These are phyloP conservation scores for Actinia equina DNA, from an alignment of 64 coral and sea anemone genomes.

Conservation along the genomic window DNA sequence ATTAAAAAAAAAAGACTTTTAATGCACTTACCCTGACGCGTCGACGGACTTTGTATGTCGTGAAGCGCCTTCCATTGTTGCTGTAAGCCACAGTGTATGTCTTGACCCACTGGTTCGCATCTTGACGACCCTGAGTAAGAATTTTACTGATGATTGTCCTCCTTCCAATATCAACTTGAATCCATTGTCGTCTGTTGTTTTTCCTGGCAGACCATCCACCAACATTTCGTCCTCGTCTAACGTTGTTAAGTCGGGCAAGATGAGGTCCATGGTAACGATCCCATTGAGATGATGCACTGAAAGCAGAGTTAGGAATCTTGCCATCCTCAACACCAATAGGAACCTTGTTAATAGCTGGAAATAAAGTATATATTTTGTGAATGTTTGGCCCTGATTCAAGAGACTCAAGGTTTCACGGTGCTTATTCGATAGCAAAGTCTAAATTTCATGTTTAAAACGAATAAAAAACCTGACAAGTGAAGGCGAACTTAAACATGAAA, in stretches of 20 bases:
- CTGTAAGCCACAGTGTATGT: constrained; percentile 26
- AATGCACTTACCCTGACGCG: constrained; percentile 32
- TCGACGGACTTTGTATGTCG: constrained; percentile 3
- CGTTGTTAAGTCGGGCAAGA: constrained; percentile 12
- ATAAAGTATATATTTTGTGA: background rate
- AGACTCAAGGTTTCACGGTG: too few relatives aligned
- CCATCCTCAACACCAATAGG: constrained; percentile 69
- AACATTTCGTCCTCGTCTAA: background rate
- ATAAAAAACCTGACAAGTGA: background rate
- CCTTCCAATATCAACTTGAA: constrained; percentile 34
- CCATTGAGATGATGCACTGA: constrained; percentile 19
- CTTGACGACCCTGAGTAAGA: constrained; percentile 28
- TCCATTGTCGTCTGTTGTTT: constrained; percentile 16
- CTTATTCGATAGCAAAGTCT: too few relatives aligned
- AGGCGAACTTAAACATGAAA: background rate
- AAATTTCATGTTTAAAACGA: too few relatives aligned
- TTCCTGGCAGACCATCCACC: constrained; percentile 27
- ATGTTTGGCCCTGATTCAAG: background rate
- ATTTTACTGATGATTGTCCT: background rate
- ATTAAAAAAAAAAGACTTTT: too few relatives aligned
- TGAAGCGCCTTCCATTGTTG: constrained; percentile 22
- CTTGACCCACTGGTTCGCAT: constrained; percentile 7
- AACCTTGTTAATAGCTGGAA: constrained; percentile 1
- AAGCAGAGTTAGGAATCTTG: constrained; percentile 34
- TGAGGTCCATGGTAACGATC: constrained; percentile 3